Evolutionary conservation across 1,140 invertebrate genomes (phyloP).

Genomic region (Neelides sp.): DNA sequence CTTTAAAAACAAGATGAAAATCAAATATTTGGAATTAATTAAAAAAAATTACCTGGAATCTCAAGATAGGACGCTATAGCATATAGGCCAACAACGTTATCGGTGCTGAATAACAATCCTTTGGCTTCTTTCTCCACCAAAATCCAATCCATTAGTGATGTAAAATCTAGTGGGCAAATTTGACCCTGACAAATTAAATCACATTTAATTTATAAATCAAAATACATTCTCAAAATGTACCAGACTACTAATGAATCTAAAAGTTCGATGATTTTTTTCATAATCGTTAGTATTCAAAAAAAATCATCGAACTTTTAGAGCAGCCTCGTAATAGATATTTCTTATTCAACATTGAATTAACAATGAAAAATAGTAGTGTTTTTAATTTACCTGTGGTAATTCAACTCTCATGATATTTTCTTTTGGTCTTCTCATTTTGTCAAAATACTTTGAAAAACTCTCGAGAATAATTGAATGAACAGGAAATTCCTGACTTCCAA

Average conservation of each 20-base stretch:
- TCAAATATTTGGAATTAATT: background rate
- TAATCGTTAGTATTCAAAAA: no score
- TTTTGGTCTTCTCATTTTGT: constrained; percentile 10
- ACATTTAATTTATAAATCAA: background rate
- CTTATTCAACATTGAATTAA: background rate
- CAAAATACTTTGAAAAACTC: constrained; percentile 20
- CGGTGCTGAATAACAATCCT: background rate
- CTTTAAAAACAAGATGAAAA: background rate
- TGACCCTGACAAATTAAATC: background rate
- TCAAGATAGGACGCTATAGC: constrained; percentile 10
- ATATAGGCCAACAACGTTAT: constrained; percentile 17
- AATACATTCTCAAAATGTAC: background rate
- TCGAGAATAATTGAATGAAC: constrained; percentile 21
- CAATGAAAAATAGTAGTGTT: background rate
- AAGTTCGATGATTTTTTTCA: no score
- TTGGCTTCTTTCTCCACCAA: constrained; percentile 8
- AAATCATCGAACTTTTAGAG: no score
- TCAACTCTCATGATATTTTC: constrained; percentile 2
- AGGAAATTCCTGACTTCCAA: constrained; percentile 16
- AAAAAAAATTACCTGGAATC: constrained; percentile 6
- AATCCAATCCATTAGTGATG: constrained; percentile 23
- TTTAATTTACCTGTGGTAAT: constrained; percentile 5
- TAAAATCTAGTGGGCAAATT: constrained; percentile 9
- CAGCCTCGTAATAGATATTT: background rate
- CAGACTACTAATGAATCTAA: background rate